Conservation (phyloP, 2,797 vertebrate species). For the Monodelphis domestica region DNA sequence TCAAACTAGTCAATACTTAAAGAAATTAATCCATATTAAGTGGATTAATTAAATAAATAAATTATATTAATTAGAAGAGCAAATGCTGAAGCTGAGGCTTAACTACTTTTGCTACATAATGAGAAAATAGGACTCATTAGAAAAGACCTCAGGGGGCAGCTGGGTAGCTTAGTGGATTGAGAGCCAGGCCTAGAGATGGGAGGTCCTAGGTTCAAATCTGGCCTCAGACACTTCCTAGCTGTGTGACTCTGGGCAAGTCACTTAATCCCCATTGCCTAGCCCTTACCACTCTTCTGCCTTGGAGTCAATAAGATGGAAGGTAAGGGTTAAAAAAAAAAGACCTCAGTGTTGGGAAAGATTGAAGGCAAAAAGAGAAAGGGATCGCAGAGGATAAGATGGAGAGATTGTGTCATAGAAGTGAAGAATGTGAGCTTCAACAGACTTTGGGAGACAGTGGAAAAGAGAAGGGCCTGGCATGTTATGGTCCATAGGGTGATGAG, state of each 20-base stretch:
- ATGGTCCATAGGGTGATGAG: not conserved
- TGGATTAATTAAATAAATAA: no score
- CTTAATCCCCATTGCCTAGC: no score
- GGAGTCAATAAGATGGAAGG: no score
- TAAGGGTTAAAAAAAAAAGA: no score
- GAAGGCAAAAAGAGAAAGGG: not conserved
- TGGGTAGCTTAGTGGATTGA: no score
- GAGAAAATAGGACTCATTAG: not conserved
- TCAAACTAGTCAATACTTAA: not conserved
- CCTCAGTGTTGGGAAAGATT: not conserved
- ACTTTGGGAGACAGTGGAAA: not conserved
- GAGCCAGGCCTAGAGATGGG: no score
- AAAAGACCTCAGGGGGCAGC: not conserved
- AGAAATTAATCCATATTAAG: not conserved
- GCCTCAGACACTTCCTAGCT: no score
- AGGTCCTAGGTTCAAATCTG: no score
- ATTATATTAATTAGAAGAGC: not conserved
- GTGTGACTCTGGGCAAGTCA: no score
- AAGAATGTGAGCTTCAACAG: not conserved
- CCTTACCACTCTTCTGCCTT: no score
- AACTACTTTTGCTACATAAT: not conserved
- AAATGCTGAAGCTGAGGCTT: not conserved
- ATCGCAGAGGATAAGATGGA: not conserved
- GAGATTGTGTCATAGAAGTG: not conserved
- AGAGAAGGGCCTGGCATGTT: no score